These are phyloP conservation scores for Galeopsomyia nigrocyanea DNA, from an alignment of 2,888 invertebrate species.

Conservation along the genomic window DNA sequence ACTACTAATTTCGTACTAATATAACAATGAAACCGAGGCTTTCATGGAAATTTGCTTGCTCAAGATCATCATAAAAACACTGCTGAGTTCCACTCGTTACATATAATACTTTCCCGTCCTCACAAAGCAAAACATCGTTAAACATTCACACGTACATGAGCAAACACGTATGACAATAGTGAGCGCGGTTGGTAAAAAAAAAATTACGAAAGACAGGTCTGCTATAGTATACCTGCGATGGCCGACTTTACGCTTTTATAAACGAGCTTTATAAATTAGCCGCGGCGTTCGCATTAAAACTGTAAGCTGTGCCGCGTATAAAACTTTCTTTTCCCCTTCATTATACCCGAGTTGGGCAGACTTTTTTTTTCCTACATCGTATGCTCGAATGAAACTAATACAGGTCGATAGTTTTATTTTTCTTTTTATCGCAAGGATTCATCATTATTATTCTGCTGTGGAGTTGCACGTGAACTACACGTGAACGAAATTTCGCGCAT, in stretches of 20 bases:
- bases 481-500: not conserved
- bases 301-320: not conserved
- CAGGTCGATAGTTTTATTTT: conserved; percentile 13
- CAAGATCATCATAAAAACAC: not conserved
- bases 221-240: not conserved
- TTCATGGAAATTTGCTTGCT: conserved; percentile 37
- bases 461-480: conserved; percentile 13
- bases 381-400: not conserved
- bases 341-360: not conserved
- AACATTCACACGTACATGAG: not conserved
- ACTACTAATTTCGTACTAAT: not conserved
- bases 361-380: conserved; percentile 23
- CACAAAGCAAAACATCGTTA: not conserved
- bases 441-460: not conserved
- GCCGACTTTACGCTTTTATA: conserved; percentile 12
- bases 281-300: conserved; percentile 6
- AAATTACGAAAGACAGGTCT: not conserved
- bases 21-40: not conserved
- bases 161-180: conserved; percentile 1
- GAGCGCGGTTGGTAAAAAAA: not conserved
- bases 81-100: not conserved
- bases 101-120: not conserved
- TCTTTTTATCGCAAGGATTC: conserved; percentile 17
- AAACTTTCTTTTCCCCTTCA: conserved; percentile 22
- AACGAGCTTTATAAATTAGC: not conserved